These are phyloP conservation scores for Catocala sponsa DNA, from an alignment of 2,888 invertebrate species.

Conservation along the genomic window DNA sequence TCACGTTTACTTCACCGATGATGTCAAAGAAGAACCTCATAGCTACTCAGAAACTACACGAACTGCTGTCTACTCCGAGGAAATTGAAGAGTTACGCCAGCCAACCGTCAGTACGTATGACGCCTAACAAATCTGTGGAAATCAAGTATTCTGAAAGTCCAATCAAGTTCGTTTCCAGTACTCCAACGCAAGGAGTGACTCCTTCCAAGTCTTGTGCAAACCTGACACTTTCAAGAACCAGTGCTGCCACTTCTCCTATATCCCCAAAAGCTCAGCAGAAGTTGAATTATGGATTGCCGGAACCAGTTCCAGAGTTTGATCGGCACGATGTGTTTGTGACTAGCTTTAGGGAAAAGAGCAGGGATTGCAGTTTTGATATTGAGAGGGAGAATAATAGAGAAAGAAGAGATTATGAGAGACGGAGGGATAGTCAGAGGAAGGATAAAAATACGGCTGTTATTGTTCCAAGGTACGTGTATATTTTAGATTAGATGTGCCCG, in stretches of 20 bases:
- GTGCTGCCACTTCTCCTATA: constrained; percentile 71
- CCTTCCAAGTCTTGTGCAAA: constrained; percentile 86
- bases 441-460: constrained; percentile 84
- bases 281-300: constrained; percentile 82
- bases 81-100: constrained; percentile 86
- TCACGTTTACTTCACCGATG: constrained; percentile 76
- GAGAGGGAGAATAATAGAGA: constrained; percentile 74
- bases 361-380: constrained; percentile 63
- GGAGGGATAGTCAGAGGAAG: constrained; percentile 59
- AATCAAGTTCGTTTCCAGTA: constrained; percentile 72
- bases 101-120: constrained; percentile 84
- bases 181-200: constrained; percentile 77
- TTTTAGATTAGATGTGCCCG: too few species aligned
- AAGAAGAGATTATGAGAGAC: constrained; percentile 68
- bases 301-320: constrained; percentile 58
- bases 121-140: constrained; percentile 67
- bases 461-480: constrained; percentile 75
- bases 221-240: constrained; percentile 60
- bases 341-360: constrained; percentile 74
- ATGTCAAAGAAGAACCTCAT: constrained; percentile 89
- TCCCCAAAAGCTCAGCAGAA: constrained; percentile 88
- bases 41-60: constrained; percentile 93
- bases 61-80: constrained; percentile 91
- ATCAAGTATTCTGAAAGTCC: constrained; percentile 35
- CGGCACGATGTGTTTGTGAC: constrained; percentile 80